Evolutionary conservation across 2,797 vertebrate genomes (phyloP), one percentile per base, ranked within the genome.

Genomic region (Amblyraja radiata): DNA sequence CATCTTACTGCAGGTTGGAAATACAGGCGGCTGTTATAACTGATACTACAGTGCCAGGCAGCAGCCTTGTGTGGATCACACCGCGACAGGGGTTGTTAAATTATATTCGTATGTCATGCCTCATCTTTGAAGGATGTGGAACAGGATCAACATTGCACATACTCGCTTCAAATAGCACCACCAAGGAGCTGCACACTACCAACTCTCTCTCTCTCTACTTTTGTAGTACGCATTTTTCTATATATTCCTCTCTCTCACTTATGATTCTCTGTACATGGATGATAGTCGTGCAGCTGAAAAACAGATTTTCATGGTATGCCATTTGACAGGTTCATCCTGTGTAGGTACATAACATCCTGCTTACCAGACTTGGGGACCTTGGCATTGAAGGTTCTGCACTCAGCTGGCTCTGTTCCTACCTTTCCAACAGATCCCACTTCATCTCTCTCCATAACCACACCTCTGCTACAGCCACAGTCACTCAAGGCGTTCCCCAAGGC

Each of bases 1-100:
- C 78, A 93, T 90, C 63, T 78, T 93, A 36, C 73, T 93, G 88
- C 94, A 94, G 93, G 94, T 90, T 94, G 88, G 93, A 93, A 93
- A 93, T 94, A 94, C 93, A 93, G 93, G 88, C 84, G 73, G 68
- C 58, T n/a, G 79, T 25, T 91, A 36, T 5, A 16, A n/a, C 36
- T 71, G 54, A 54, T 73, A 46, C 36, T 54, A 63, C 36, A 65
- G 63, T 88, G 23, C 83, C 11, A n/a, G 14, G 71, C 78, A 68
- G 28, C 28, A 63, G 13, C 58, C 83, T 86, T 25, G 58, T 28
- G 28, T 68, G 84, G 63, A 18, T 88, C 16, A 68, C 84, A n/a
- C 16, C n/a, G 21, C n/a, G 36, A n/a, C 65, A 18, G 32, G 61
- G 6, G 65, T 32, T 36, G 63, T 88, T 68, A 88, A 68, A 88